Evolutionary conservation across 2,113 vertebrate species (phyloP), one percentile per base, ranked within the genome.

Genomic region (Phocoena sinus): DNA sequence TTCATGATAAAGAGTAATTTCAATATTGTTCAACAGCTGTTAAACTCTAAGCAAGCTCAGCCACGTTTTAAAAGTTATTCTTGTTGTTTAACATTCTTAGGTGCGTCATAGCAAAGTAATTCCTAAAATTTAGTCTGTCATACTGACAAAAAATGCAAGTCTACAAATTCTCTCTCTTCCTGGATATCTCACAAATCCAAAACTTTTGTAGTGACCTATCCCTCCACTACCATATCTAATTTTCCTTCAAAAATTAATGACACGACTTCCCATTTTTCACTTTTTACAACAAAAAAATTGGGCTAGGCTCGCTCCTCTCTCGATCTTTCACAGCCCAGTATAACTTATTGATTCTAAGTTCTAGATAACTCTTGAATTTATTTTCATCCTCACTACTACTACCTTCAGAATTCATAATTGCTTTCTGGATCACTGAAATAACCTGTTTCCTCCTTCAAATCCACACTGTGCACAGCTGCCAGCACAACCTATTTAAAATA

Each of bases 81-180:
- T 56, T 53, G 2, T 26, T 60, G 33, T 53, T 86, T 90, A 91
- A 84, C 31, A 89, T 85, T 84, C 71, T 84, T 70, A 85, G 13
- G 44, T 25, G 58, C n/a, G 68, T 85, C 31, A 38, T 8, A 85
- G 47, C 38, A 85, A 94, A 95, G 47, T 86, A 63, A 47, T 92
- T 89, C 71, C 79, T 89, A 71, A 77, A 94, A 89, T 80, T 94
- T 41, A 86, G 76, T 84, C 63, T 80, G 70, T n/a, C 47, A 44
- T 38, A 44, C 10, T 80, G 76, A 25, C 76, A 94, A 63, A 93
- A 95, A 94, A 12, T 56, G 13, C 17, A 93, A 36, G 21, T 67
- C 50, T 80, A 58, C 65, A 88, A 63, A 80, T 68, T 73, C 25
- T 65, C 0, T 70, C 25, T 83, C 31, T 83, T 80, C 25, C 28